Evolutionary conservation across 1,140 invertebrate genomes (phyloP).

Genomic region (Trinorchestia longiramus): DNA sequence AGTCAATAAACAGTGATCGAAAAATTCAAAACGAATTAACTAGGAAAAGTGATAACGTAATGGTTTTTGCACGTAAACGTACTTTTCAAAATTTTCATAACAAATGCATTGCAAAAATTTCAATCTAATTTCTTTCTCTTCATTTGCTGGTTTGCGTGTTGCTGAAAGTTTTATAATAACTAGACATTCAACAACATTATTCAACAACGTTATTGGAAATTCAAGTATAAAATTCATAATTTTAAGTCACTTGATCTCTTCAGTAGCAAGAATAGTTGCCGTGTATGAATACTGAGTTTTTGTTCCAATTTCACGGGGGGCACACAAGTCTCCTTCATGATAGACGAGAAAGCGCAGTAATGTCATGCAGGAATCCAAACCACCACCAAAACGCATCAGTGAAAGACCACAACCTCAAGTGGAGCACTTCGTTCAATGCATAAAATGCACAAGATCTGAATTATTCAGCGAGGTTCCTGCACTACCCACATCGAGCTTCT

Average conservation of each 20-base stretch:
- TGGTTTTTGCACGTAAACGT: neutral
- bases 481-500: neutral
- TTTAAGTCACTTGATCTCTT: neutral
- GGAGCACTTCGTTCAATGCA: neutral
- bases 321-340: neutral
- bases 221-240: neutral
- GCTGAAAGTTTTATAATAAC: neutral
- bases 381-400: neutral
- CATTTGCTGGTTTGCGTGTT: neutral
- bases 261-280: too few species aligned
- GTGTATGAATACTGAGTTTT: neutral
- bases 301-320: neutral
- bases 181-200: too few species aligned
- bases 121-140: neutral
- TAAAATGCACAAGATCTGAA: neutral
- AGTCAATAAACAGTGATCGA: too few species aligned
- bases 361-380: neutral
- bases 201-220: too few species aligned
- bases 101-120: neutral
- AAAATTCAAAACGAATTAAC: neutral
- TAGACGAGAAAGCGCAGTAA: neutral
- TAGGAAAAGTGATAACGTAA: neutral
- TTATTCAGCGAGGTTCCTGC: neutral
- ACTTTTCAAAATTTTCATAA: neutral
- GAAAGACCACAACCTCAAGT: neutral